Evolutionary conservation across 2,113 vertebrate species (phyloP).

Genomic region (Lophotis ruficrista): DNA sequence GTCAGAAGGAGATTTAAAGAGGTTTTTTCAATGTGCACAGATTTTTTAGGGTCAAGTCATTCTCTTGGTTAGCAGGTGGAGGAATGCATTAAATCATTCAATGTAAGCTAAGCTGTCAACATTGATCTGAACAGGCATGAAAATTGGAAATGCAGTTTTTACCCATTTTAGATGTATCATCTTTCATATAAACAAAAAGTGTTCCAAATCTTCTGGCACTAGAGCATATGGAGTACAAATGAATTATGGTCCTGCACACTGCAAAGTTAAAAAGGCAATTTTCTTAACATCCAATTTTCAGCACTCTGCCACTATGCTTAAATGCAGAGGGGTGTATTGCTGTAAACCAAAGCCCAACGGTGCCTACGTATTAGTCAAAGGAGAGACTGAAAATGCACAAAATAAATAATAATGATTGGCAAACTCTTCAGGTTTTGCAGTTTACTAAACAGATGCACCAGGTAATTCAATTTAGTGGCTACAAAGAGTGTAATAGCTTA

Average conservation of each 20-base stretch:
- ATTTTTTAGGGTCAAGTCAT: background rate
- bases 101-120: background rate
- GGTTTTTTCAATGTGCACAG: background rate
- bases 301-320: background rate
- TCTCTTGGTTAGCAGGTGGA: slow-evolving; percentile 9
- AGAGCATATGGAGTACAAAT: background rate
- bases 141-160: background rate
- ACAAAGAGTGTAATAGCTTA: background rate
- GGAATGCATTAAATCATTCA: background rate
- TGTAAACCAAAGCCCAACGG: background rate
- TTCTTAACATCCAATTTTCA: background rate
- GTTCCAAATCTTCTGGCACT: background rate
- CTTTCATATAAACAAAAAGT: background rate
- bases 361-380: background rate
- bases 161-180: background rate
- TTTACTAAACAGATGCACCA: slow-evolving; percentile 54
- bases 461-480: slow-evolving; percentile 12
- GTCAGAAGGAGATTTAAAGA: background rate
- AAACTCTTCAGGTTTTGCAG: background rate
- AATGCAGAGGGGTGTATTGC: background rate
- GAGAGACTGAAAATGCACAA: background rate
- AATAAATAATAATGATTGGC: slow-evolving; percentile 16
- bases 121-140: background rate
- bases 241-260: background rate
- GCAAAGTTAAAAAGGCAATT: background rate